Evolutionary conservation across 2,797 vertebrate genomes (phyloP).

Genomic region (Gymnoscopelus braueri): DNA sequence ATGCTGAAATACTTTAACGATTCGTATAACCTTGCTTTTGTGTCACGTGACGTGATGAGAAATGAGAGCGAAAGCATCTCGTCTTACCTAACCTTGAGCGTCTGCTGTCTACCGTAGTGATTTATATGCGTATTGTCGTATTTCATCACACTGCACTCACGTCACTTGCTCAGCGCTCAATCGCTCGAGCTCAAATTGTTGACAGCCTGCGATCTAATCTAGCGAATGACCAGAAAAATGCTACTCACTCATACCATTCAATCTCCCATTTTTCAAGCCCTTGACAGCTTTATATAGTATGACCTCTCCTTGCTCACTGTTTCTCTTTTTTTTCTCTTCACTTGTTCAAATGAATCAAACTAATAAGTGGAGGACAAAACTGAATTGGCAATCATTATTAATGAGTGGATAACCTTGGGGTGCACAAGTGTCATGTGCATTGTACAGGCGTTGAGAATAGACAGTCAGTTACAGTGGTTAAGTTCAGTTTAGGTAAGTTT

Average conservation of each 20-base stretch:
- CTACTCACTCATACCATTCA: not conserved
- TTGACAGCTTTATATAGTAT: constrained; percentile 52
- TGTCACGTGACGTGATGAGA: too few relatives aligned
- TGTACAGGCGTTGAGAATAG: not conserved
- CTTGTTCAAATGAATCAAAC: constrained; percentile 32
- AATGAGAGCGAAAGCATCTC: too few relatives aligned
- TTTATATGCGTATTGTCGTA: not conserved
- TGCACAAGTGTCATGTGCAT: not conserved
- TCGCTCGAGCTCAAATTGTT: constrained; percentile 22
- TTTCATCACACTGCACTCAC: not conserved
- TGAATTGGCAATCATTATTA: constrained; percentile 50
- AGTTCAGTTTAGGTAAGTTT: too few relatives aligned
- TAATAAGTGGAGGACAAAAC: constrained; percentile 36
- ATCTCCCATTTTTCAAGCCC: constrained; percentile 7
- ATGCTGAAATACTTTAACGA: too few relatives aligned
- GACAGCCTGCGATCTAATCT: constrained; percentile 13
- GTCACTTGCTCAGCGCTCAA: not conserved
- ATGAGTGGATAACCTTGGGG: constrained; percentile 54
- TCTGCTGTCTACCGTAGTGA: not conserved
- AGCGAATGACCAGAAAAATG: not conserved
- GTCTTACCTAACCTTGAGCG: not conserved
- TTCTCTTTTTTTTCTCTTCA: constrained; percentile 23
- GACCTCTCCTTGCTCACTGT: constrained; percentile 27
- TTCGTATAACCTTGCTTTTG: too few relatives aligned
- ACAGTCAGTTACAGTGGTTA: constrained; percentile 10